These are phyloP conservation scores for Brachionus sp. DNA, from an alignment of 1,140 invertebrate species.

Conservation along the genomic window DNA sequence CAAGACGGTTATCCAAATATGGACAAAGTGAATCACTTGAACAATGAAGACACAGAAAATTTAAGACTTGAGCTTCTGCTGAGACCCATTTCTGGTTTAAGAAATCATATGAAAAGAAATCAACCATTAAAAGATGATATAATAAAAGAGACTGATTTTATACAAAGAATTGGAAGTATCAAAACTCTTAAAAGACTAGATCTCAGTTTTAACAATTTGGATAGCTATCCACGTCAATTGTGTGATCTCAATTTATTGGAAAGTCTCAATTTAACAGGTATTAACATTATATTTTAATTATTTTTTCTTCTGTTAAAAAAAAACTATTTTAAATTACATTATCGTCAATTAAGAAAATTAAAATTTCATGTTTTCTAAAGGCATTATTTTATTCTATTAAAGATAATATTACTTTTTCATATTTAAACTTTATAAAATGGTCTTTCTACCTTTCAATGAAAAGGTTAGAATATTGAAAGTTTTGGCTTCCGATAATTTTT, in stretches of 20 bases:
- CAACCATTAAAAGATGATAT: neutral
- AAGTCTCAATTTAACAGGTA: conserved; percentile 7
- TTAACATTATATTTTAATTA: too few species aligned
- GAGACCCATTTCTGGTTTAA: neutral
- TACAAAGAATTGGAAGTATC: conserved; percentile 23
- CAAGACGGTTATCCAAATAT: conserved; percentile 39
- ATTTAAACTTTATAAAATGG: too few species aligned
- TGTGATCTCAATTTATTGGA: conserved; percentile 26
- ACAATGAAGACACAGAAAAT: neutral
- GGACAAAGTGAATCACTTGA: conserved; percentile 12
- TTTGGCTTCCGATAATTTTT: too few species aligned
- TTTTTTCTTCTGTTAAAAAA: too few species aligned
- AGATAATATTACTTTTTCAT: too few species aligned
- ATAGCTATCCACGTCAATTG: conserved; percentile 8
- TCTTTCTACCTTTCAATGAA: too few species aligned
- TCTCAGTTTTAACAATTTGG: conserved; percentile 23
- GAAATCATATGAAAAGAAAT: conserved; percentile 38
- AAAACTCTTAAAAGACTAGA: conserved; percentile 43
- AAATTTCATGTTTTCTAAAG: too few species aligned
- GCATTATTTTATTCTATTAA: too few species aligned
- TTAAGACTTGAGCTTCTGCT: neutral
- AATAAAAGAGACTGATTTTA: conserved; percentile 14
- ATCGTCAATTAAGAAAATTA: too few species aligned
- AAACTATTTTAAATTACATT: too few species aligned
- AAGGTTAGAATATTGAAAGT: too few species aligned